Evolutionary conservation across 2,113 vertebrate genomes (phyloP).

Genomic region (Sceloporus undulatus): DNA sequence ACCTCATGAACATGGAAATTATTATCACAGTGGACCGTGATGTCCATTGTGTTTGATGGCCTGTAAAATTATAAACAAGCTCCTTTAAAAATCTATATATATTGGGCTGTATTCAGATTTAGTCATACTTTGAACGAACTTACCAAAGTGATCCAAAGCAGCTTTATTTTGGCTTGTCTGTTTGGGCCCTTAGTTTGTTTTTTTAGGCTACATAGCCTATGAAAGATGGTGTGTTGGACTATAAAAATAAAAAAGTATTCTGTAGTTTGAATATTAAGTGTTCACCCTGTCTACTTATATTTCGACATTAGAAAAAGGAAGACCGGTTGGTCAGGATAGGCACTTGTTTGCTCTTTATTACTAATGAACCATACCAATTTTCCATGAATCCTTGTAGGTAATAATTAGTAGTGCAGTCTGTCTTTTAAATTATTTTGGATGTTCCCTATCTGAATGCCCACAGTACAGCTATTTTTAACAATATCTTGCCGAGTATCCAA

Average conservation of each 20-base stretch:
- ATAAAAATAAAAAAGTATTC: background rate
- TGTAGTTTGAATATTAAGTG: background rate
- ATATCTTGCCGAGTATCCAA: background rate
- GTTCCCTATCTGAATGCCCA: background rate
- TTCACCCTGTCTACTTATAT: background rate
- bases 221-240: background rate
- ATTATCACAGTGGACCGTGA: too few species aligned
- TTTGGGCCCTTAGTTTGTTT: too few species aligned
- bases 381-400: background rate
- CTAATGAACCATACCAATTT: background rate
- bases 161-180: too few species aligned
- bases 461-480: conserved; percentile 24
- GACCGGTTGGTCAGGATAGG: background rate
- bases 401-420: background rate
- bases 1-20: background rate
- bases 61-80: background rate
- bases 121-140: background rate
- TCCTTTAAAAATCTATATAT: background rate
- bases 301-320: background rate
- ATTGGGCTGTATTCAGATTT: background rate
- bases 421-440: background rate
- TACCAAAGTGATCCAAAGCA: background rate
- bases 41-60: background rate
- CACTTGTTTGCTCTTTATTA: background rate
- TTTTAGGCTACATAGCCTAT: background rate